Evolutionary conservation across 2,888 invertebrate species (phyloP), one percentile per base, ranked within the genome.

Genomic region (Parapristionchus giblindavisi): DNA sequence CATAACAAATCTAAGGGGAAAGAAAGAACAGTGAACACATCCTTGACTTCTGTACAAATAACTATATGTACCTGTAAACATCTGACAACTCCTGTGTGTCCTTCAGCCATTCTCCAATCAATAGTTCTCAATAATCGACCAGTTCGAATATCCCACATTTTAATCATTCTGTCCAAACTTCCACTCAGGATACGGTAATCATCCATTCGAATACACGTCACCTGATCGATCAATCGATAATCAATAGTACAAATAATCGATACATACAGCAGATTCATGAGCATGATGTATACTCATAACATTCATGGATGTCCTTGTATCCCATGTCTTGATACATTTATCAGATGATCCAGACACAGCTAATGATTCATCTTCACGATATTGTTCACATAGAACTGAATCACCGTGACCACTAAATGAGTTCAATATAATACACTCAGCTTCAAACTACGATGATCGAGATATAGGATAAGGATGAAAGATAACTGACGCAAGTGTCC

Each of bases 71-170:
- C 71, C 71, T 71, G 71, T 4, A 91, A 81, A 85, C 90, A 90
- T 65, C 89, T 86, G 38, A 90, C 89, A n/a, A 90, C 90, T 48
- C 90, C 90, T 43, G 90, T 91, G 83, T 91, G 90, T n/a, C 91
- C 91, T 81, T 91, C 91, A 17, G 90, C 89, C 61, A 88, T 89
- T 86, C 89, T 90, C 90, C 91, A 91, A 84, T 91, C 90, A 32
- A 91, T 89, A 38, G 90, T 90, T 71, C 89, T 89, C 36, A 89
- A 80, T 82, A 90, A 90, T 54, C 88, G 58, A n/a, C 75, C 90
- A 2, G 88, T 88, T 48, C 86, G 84, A 29, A 90, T 82, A 77
- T 89, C 88, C 90, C 90, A 91, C 78, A 90, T 89, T 81, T 90
- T 90, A 76, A 90, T 89, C 75, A 89, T 88, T 78, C 89, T 88